phyloP scores from a whole-genome alignment of 1,140 invertebrate species.

The Helicoverpa armigera region DNA sequence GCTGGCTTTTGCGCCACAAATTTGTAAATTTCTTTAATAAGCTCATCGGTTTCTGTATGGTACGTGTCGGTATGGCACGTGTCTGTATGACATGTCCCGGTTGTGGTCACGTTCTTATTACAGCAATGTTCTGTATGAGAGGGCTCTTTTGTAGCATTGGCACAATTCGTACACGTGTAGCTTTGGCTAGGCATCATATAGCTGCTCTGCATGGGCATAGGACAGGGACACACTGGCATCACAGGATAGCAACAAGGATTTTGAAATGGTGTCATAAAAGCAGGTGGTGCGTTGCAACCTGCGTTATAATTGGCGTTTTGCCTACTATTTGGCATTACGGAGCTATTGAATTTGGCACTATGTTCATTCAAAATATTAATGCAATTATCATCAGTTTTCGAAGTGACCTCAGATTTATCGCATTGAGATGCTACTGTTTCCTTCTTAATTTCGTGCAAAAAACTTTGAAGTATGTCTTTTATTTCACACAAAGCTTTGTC shows the following conservation, averaged over 20 bases:
- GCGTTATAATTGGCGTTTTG: slow-evolving; percentile 60
- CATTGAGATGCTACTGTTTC: slow-evolving; percentile 63
- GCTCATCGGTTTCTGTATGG: slow-evolving; percentile 69
- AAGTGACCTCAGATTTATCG: slow-evolving; percentile 61
- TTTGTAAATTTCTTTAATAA: slow-evolving; percentile 81
- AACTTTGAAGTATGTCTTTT: slow-evolving; percentile 79
- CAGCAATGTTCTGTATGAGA: slow-evolving; percentile 46
- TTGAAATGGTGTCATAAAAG: slow-evolving; percentile 66
- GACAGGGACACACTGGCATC: slow-evolving; percentile 73
- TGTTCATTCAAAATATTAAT: slow-evolving; percentile 48
- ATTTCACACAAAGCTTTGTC: slow-evolving; percentile 79
- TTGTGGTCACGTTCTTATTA: slow-evolving; percentile 51
- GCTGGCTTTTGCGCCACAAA: slow-evolving; percentile 67
- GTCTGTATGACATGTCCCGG: background rate
- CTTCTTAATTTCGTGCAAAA: slow-evolving; percentile 78
- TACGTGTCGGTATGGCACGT: slow-evolving; percentile 17
- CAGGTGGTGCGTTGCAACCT: slow-evolving; percentile 52
- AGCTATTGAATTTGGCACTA: slow-evolving; percentile 53
- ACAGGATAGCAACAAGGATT: slow-evolving; percentile 78
- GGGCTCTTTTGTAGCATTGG: slow-evolving; percentile 63
- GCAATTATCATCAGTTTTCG: slow-evolving; percentile 51
- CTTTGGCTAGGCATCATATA: slow-evolving; percentile 71
- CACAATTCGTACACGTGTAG: slow-evolving; percentile 65
- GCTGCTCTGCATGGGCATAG: slow-evolving; percentile 63
- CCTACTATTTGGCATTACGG: slow-evolving; percentile 53